A percentile compares a stretch with the other conserved stretches of the same genome.
phyloP scores from a whole-genome alignment of 2,797 vertebrate genomes.

The Phataginus tetradactyla region DNA sequence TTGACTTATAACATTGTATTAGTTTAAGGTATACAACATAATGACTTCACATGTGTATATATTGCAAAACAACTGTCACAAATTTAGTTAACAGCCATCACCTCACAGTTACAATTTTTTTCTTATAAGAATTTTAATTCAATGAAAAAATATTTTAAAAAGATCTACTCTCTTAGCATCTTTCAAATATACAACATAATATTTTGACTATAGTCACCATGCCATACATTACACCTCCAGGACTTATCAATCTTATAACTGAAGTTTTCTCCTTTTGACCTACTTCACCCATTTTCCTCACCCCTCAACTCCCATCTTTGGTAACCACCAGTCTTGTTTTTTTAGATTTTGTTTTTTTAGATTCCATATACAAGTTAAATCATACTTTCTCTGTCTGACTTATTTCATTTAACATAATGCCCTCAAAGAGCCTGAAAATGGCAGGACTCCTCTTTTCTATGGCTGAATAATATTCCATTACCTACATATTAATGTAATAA shows the following conservation, averaged over 20 bases:
- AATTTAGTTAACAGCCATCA: not conserved
- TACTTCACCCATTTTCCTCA: not conserved
- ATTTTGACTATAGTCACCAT: not conserved
- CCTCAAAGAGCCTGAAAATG: not conserved
- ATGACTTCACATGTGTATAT: not conserved
- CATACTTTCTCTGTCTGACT: not conserved
- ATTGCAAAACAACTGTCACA: not conserved
- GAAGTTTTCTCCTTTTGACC: not conserved
- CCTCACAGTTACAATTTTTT: not conserved
- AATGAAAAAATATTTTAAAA: not conserved
- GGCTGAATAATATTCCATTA: not conserved
- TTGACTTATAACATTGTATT: not conserved
- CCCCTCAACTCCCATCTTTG: not conserved
- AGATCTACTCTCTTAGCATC: not conserved
- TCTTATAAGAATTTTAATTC: not conserved
- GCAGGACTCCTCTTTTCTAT: not conserved
- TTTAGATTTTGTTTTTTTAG: not conserved
- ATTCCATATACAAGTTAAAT: not conserved
- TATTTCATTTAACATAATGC: not conserved
- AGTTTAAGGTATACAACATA: not conserved
- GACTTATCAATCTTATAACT: not conserved
- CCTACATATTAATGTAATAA: not conserved
- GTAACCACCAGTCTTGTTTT: not conserved
- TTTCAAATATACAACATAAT: not conserved
- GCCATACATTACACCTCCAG: not conserved